Evolutionary conservation across 2,888 invertebrate genomes (phyloP).

Genomic region (Cataglyphis rosenhaueri): DNA sequence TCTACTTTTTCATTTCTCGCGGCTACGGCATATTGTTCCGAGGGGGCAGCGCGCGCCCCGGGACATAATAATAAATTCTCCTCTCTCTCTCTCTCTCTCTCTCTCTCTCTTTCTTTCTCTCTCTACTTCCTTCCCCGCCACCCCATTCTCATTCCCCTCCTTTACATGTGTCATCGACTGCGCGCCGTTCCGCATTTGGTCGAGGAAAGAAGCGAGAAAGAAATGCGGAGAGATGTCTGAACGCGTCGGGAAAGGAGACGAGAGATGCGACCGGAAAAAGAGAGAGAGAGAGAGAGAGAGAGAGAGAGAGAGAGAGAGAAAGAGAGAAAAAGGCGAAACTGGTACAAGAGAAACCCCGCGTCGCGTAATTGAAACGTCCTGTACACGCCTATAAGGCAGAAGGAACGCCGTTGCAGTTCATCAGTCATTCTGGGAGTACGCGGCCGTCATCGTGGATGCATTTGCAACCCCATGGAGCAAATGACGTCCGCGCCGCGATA

Average conservation of each 20-base stretch:
- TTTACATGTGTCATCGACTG: conserved; percentile 70
- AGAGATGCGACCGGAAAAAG: conserved; percentile 19
- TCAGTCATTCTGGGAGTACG: conserved; percentile 84
- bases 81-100: conserved; percentile 45
- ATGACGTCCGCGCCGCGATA: conserved; percentile 79
- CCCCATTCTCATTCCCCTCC: conserved; percentile 58
- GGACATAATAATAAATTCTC: conserved; percentile 76
- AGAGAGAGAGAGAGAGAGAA: background rate
- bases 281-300: background rate
- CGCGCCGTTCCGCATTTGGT: conserved; percentile 48
- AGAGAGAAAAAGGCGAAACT: conserved; percentile 38
- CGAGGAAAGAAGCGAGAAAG: conserved; percentile 58
- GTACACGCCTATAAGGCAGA: conserved; percentile 80
- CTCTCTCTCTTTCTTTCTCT: conserved; percentile 49
- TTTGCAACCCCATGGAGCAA: conserved; percentile 82
- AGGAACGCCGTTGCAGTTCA: conserved; percentile 84
- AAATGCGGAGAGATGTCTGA: conserved; percentile 51
- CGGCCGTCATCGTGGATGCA: conserved; percentile 80
- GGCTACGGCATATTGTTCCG: conserved; percentile 71
- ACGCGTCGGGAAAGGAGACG: conserved; percentile 35
- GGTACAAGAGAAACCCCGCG: conserved; percentile 45
- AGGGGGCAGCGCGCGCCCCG: conserved; percentile 71
- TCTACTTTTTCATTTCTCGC: conserved; percentile 70
- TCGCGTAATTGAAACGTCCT: conserved; percentile 79
- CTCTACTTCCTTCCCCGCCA: conserved; percentile 26